A percentile compares a stretch with the other conserved stretches of the same genome.
Conservation (phyloP, 2,888 invertebrate species). For the Tineola bisselliella region DNA sequence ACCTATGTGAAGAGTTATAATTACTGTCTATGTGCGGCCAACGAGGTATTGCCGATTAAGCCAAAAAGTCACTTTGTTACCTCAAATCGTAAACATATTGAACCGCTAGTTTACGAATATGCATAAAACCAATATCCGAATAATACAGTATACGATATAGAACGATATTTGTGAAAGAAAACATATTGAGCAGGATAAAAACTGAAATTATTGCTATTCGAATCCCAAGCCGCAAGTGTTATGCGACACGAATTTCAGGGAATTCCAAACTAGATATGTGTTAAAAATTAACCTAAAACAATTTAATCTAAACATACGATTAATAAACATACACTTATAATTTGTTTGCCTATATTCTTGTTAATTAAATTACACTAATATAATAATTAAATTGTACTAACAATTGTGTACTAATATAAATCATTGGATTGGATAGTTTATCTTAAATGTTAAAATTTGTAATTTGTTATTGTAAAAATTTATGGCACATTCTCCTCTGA, state of each 20-base stretch:
- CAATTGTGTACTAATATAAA: conserved; percentile 29
- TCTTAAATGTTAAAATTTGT: too few species aligned
- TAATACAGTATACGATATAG: too few species aligned
- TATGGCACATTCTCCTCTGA: too few species aligned
- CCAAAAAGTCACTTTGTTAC: too few species aligned
- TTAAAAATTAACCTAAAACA: background rate
- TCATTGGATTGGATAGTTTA: background rate
- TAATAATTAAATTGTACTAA: conserved; percentile 33
- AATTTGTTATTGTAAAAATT: too few species aligned
- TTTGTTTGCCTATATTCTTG: background rate
- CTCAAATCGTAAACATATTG: too few species aligned
- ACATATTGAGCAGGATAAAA: conserved; percentile 7
- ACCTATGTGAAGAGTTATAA: too few species aligned
- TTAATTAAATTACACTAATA: background rate
- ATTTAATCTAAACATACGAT: background rate
- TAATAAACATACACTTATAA: background rate
- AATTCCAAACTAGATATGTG: conserved; percentile 16
- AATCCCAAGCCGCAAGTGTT: background rate
- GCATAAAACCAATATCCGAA: too few species aligned
- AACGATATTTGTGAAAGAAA: conserved; percentile 15
- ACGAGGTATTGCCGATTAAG: too few species aligned
- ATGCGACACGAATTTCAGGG: conserved; percentile 16
- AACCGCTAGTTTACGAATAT: too few species aligned
- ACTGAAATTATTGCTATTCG: background rate
- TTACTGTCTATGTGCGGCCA: too few species aligned